These are phyloP conservation scores for Eustalomyia histrio DNA, from an alignment of 2,888 invertebrate species.

Conservation along the genomic window DNA sequence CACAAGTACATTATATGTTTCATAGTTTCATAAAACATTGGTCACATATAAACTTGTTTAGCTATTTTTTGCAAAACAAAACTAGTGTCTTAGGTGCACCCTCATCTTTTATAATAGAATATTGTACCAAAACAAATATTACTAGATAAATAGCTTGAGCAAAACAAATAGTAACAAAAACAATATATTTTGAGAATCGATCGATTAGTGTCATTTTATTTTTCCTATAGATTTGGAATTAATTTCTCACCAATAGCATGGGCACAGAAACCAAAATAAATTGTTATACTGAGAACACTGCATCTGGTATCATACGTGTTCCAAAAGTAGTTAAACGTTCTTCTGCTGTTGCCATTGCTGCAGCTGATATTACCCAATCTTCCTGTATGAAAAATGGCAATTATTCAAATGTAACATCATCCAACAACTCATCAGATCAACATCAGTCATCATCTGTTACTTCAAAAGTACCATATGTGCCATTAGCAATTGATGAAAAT, in stretches of 20 bases:
- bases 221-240: neutral
- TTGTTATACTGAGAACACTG: constrained; percentile 74
- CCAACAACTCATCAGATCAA: constrained; percentile 6
- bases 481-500: constrained; percentile 84
- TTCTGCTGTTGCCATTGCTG: constrained; percentile 1
- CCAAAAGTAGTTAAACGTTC: constrained; percentile 40
- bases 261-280: constrained; percentile 77
- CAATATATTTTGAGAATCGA: neutral
- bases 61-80: neutral
- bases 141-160: neutral
- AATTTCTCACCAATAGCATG: constrained; percentile 71
- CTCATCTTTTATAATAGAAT: neutral
- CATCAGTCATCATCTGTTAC: constrained; percentile 28
- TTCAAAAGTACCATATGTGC: constrained; percentile 77
- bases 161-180: neutral
- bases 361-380: too few relatives aligned
- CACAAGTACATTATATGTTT: neutral
- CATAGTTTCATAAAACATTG: neutral
- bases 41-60: neutral
- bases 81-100: neutral
- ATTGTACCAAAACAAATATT: neutral
- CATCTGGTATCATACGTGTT: constrained; percentile 65
- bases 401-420: constrained; percentile 17
- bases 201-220: neutral
- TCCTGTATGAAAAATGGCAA: constrained; percentile 18